Evolutionary conservation across 2,888 invertebrate species (phyloP).

Genomic region (Caradrina clavipalpis): DNA sequence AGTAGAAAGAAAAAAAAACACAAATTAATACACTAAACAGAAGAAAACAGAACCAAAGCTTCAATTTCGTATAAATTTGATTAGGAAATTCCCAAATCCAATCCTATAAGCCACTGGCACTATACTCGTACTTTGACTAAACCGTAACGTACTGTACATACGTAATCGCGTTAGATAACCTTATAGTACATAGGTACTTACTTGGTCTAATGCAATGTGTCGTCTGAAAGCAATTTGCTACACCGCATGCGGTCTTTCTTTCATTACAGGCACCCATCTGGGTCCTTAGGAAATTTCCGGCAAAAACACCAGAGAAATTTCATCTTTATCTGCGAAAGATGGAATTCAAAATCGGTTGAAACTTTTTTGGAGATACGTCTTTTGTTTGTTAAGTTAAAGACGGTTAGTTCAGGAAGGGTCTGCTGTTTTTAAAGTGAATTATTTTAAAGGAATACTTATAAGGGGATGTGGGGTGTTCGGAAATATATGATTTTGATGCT

Average conservation of each 20-base stretch:
- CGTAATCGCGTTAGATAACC: slow-evolving; percentile 55
- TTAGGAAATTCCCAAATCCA: slow-evolving; percentile 23
- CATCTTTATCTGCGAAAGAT: background rate
- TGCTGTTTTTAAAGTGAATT: slow-evolving; percentile 76
- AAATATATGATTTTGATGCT: slow-evolving; percentile 56
- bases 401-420: slow-evolving; percentile 71
- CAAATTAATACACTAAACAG: too few relatives aligned
- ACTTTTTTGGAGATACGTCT: slow-evolving; percentile 16
- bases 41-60: too few relatives aligned
- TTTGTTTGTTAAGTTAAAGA: slow-evolving; percentile 21
- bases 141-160: slow-evolving; percentile 24
- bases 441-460: slow-evolving; percentile 71
- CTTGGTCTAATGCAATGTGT: slow-evolving; percentile 84
- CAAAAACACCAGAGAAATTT: slow-evolving; percentile 14
- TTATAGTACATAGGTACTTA: slow-evolving; percentile 59
- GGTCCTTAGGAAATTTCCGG: slow-evolving; percentile 50
- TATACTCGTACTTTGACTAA: slow-evolving; percentile 8
- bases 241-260: slow-evolving; percentile 85
- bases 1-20: too few relatives aligned
- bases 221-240: slow-evolving; percentile 89
- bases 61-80: background rate
- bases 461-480: slow-evolving; percentile 35
- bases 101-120: slow-evolving; percentile 28
- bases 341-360: slow-evolving; percentile 19
- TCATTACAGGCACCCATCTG: slow-evolving; percentile 78